phyloP scores from a whole-genome alignment of 2,888 invertebrate species.

The Himalopsyche japonica region DNA sequence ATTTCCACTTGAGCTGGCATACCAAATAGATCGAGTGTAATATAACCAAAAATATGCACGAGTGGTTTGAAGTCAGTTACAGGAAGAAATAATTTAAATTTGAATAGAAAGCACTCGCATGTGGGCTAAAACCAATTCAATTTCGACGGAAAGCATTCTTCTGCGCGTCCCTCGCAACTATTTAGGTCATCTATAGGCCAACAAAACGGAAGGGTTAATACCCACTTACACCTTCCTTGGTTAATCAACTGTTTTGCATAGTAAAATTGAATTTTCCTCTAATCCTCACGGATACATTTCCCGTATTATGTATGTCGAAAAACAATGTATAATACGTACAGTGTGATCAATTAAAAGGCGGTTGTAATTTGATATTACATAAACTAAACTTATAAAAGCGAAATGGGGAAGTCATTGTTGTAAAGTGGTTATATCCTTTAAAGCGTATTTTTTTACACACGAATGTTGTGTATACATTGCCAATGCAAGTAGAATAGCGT shows the following conservation, averaged over 20 bases:
- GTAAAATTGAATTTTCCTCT: not conserved
- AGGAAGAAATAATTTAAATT: not conserved
- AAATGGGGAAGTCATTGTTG: no score
- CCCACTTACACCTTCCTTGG: not conserved
- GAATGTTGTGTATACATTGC: no score
- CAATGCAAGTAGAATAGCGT: no score
- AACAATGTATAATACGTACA: not conserved
- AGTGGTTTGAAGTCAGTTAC: not conserved
- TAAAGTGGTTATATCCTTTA: no score
- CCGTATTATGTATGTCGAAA: not conserved
- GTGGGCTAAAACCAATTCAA: not conserved
- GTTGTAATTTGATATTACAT: not conserved
- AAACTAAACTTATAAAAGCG: no score
- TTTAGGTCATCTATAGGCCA: not conserved
- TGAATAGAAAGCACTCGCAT: not conserved
- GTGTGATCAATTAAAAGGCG: not conserved
- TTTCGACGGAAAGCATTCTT: not conserved
- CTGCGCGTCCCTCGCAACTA: not conserved
- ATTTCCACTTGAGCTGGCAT: not conserved
- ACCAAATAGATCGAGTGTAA: not conserved
- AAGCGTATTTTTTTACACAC: no score
- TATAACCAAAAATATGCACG: not conserved
- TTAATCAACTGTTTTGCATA: not conserved
- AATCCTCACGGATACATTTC: not conserved
- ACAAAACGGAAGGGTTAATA: not conserved